Evolutionary conservation across 2,113 vertebrate genomes (phyloP).

Genomic region (Pedionomus torquatus): DNA sequence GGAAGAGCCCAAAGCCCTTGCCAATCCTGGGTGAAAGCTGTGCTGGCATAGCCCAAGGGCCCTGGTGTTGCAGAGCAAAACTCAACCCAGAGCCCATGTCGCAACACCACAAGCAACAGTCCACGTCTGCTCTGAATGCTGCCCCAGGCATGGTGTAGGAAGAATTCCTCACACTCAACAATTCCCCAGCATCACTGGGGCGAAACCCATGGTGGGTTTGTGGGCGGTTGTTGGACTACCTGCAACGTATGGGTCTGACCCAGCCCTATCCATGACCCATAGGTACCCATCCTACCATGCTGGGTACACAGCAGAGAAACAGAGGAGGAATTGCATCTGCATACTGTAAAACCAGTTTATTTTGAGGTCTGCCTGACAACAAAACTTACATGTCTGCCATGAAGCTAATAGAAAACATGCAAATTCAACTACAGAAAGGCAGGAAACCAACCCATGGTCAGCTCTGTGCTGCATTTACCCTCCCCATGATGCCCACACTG

Average conservation of each 20-base stretch:
- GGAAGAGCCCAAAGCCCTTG: background rate
- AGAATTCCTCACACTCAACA: fast-evolving
- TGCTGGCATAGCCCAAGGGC: background rate
- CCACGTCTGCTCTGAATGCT: fast-evolving
- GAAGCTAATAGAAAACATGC: background rate
- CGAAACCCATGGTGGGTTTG: fast-evolving
- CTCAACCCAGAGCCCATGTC: background rate
- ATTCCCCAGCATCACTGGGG: background rate
- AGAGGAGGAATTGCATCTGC: background rate
- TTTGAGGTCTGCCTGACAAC: background rate
- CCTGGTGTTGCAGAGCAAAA: background rate
- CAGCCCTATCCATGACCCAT: background rate
- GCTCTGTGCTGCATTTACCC: background rate
- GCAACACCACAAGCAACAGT: fast-evolving
- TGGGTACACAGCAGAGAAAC: background rate
- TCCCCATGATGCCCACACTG: background rate
- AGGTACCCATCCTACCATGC: background rate
- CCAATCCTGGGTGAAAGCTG: fast-evolving
- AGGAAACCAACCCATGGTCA: background rate
- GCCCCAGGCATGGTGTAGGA: fast-evolving
- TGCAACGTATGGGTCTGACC: background rate
- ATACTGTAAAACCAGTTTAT: slow-evolving; percentile 21
- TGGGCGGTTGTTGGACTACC: background rate
- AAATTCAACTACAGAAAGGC: background rate
- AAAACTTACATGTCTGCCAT: background rate